Conservation (phyloP, 2,888 invertebrate species). For the Aporophyla lueneburgensis region DNA sequence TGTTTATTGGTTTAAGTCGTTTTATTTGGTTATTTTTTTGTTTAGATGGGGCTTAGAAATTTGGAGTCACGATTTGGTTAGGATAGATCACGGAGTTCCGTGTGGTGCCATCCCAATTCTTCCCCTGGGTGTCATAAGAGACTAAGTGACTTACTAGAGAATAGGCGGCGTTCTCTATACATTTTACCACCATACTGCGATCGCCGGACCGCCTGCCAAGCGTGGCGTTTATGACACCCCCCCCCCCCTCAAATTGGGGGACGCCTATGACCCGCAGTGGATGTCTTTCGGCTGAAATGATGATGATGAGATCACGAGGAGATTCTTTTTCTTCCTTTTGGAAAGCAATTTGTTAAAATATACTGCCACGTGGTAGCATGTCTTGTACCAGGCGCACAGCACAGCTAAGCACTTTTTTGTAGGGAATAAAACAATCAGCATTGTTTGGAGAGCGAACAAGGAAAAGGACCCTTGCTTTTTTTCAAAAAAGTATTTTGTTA, state of each 20-base stretch:
- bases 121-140: too few relatives aligned
- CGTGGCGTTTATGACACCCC: too few relatives aligned
- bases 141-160: too few relatives aligned
- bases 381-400: not conserved
- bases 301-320: too few relatives aligned
- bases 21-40: slow-evolving; percentile 5
- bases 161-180: too few relatives aligned
- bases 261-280: too few relatives aligned
- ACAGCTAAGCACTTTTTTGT: not conserved
- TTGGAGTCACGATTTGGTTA: not conserved
- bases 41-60: not conserved
- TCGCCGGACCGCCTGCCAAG: too few relatives aligned
- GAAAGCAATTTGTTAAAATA: not conserved
- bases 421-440: not conserved
- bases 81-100: not conserved
- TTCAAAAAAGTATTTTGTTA: not conserved
- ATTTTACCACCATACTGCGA: too few relatives aligned
- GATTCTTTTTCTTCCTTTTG: not conserved
- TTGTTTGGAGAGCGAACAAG: not conserved
- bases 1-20: slow-evolving; percentile 55
- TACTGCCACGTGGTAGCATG: not conserved
- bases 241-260: too few relatives aligned
- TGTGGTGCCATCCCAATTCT: too few relatives aligned
- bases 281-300: too few relatives aligned
- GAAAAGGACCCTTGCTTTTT: not conserved